Evolutionary conservation across 2,888 invertebrate species (phyloP), one percentile per base, ranked within the genome.

Genomic region (Caenorhabditis plicata): DNA sequence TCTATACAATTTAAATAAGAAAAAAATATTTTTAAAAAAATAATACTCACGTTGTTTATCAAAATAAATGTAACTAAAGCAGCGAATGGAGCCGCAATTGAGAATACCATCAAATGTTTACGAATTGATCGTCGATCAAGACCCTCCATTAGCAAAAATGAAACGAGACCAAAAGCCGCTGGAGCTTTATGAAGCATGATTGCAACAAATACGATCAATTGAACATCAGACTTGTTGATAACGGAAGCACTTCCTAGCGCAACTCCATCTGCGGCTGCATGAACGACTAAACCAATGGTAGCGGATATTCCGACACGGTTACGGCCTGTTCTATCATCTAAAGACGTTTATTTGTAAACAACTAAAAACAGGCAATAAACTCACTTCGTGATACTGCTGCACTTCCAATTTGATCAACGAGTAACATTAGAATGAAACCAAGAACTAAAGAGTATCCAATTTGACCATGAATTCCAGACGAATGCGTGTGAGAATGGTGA

Each of bases 151-250:
- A 98, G 83, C 35, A 98, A 85, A 82, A 95, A 96, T n/a, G 95
- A 93, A 32, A 95, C 95, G 15, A 98, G 85, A 0, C 96, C 98
- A 85, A 98, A 98, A 0, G 98, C 94, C 3, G 98, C 96, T 0
- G 98, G 98, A 0, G 95, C 96, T 85, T 99, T 98, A 80, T 99
- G 98, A 46, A 99, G 83, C 95, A 98, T 98, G 69, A 98, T 98
- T 3, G 98, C 98, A 26, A 96, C 82, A 83, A 98, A 98, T 9
- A 99, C 94, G 61, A 98, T 94, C 78, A 95, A 87, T 83, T 98
- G 96, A 0, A 98, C 92, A 79, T 95, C 94, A 0, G 91, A 88
- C 79, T 95, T 94, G 3, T 91, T 89, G 0, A 95, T 93, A 0
- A 92, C 92, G 0, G 95, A 94, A 0, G 96, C 96, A 1, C 96